Evolutionary conservation across 2,113 vertebrate species (phyloP).

Genomic region (Rhombomys opimus): DNA sequence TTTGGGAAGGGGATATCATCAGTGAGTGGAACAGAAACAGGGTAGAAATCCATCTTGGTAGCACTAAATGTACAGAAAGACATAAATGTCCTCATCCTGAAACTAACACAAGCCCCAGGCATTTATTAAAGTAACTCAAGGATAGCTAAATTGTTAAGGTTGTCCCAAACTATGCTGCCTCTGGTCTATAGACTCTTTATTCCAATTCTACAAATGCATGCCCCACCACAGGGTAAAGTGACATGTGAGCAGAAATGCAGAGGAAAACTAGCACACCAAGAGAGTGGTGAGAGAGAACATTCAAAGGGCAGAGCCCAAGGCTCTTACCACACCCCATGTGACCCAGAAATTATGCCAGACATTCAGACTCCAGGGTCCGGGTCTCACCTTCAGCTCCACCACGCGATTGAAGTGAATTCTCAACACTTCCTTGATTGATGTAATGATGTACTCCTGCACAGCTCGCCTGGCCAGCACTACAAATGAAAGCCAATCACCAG

Average conservation of each 20-base stretch:
- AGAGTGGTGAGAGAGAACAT: neutral
- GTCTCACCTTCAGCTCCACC: conserved; percentile 94
- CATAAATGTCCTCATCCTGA: neutral
- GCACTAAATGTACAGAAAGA: neutral
- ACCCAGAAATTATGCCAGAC: neutral
- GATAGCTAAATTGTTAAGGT: neutral
- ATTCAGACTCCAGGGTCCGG: accelerated
- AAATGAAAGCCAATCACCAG: conserved; percentile 76
- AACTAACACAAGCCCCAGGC: neutral
- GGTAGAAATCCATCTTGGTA: neutral
- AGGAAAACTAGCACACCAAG: neutral
- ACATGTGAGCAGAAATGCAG: neutral
- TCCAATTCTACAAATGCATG: neutral
- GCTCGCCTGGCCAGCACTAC: conserved; percentile 92
- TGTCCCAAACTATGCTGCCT: neutral
- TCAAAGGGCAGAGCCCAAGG: neutral
- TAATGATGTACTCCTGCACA: conserved; percentile 91
- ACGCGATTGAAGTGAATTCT: conserved; percentile 92
- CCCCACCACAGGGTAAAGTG: neutral
- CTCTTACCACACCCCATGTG: accelerated
- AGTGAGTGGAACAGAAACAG: neutral
- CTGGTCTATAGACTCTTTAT: neutral
- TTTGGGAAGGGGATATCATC: neutral
- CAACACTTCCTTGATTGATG: conserved; percentile 92
- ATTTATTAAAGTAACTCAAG: neutral